Percentiles rank a stretch among this genome's conserved stretches.
phyloP scores from a whole-genome alignment of 2,113 vertebrate species.

The Fulmarus glacialis region DNA sequence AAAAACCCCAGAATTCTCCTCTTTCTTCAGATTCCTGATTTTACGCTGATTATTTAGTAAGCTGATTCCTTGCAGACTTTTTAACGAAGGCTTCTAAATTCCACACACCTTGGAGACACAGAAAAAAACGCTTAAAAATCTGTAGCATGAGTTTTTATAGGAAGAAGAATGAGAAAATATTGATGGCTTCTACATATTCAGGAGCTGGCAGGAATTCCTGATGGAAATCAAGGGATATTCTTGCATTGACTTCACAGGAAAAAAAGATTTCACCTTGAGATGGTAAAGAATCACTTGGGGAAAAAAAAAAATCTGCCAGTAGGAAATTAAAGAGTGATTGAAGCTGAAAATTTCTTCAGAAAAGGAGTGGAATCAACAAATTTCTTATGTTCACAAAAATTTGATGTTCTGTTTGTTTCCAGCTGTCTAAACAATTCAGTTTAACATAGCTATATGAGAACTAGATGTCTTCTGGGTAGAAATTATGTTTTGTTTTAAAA shows the following conservation, averaged over 20 bases:
- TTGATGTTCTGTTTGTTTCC: background rate
- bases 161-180: background rate
- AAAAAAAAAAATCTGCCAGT: background rate
- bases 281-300: background rate
- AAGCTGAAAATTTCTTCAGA: background rate
- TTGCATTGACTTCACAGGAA: background rate
- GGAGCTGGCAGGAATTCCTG: background rate
- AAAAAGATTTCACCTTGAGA: background rate
- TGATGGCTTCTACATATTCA: background rate
- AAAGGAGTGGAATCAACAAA: background rate
- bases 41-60: background rate
- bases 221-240: background rate
- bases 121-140: background rate
- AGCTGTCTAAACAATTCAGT: background rate
- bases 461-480: background rate
- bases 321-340: background rate
- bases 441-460: background rate
- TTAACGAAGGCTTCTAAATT: background rate
- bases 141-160: background rate
- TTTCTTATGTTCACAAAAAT: background rate
- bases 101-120: background rate
- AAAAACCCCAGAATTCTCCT: background rate
- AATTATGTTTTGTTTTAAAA: conserved; percentile 26
- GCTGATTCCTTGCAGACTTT: background rate
- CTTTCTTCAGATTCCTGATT: background rate